Evolutionary conservation across 2,797 vertebrate species (phyloP).

Genomic region (Masticophis lateralis): DNA sequence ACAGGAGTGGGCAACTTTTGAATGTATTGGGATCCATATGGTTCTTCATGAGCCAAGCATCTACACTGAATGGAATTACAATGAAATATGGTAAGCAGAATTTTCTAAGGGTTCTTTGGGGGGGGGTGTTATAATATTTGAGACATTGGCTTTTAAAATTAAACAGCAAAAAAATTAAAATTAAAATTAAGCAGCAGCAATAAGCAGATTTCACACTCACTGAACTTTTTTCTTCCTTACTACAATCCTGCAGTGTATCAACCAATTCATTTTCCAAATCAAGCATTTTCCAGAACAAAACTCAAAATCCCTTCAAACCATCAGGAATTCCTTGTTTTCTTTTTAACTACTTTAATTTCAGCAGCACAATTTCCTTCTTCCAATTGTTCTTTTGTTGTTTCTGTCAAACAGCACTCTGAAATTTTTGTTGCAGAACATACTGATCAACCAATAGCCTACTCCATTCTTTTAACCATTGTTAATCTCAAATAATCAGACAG

Average conservation of each 20-base stretch:
- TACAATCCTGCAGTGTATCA: not conserved
- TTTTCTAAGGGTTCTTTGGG: not conserved
- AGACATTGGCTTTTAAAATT: not conserved
- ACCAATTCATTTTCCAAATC: not conserved
- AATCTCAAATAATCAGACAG: not conserved
- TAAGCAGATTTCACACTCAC: not conserved
- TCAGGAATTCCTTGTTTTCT: not conserved
- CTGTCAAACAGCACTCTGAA: not conserved
- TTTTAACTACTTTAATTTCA: not conserved
- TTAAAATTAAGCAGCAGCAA: not conserved
- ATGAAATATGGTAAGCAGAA: not conserved
- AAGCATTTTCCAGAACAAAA: not conserved
- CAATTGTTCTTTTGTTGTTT: not conserved
- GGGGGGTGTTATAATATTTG: not conserved
- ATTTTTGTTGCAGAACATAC: not conserved
- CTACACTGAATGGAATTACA: not conserved
- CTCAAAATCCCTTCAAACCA: not conserved
- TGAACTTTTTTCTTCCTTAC: not conserved
- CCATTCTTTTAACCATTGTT: not conserved
- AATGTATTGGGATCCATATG: not conserved
- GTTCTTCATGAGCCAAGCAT: not conserved
- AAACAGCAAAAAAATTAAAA: not conserved
- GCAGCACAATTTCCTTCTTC: not conserved
- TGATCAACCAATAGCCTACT: not conserved
- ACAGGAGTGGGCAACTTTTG: not conserved